These are phyloP conservation scores for Alsophila aescularia DNA, from an alignment of 2,888 invertebrate genomes.

Conservation along the genomic window DNA sequence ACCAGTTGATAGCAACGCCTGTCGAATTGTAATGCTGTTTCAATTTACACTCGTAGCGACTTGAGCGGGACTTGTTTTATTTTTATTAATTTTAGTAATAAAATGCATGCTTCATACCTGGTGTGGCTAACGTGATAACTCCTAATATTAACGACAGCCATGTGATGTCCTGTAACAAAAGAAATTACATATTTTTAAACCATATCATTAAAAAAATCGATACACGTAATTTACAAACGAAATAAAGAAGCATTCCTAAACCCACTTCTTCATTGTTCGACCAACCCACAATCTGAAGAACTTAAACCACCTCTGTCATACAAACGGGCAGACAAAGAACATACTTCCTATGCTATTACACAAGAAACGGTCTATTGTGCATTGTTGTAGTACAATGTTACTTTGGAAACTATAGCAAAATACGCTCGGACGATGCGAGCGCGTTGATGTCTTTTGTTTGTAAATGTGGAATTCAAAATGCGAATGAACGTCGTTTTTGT, in stretches of 20 bases:
- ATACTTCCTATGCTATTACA: constrained; percentile 48
- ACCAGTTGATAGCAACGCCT: too few species aligned
- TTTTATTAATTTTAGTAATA: background rate
- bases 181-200: constrained; percentile 17
- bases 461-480: background rate
- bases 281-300: constrained; percentile 26
- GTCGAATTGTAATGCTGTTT: too few species aligned
- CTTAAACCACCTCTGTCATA: constrained; percentile 22
- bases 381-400: constrained; percentile 48
- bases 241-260: background rate
- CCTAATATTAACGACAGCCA: constrained; percentile 66
- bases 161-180: constrained; percentile 69
- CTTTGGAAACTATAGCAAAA: constrained; percentile 42
- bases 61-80: too few species aligned
- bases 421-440: constrained; percentile 25
- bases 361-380: constrained; percentile 51
- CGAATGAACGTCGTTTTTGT: too few species aligned
- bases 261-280: background rate
- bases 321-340: constrained; percentile 26
- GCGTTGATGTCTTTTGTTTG: constrained; percentile 57
- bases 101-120: constrained; percentile 56
- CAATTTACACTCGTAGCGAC: too few species aligned
- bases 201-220: background rate
- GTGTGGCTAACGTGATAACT: constrained; percentile 66
- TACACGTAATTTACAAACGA: background rate